A percentile compares a stretch with the other conserved stretches of the same genome.
phyloP scores from a whole-genome alignment of 2,888 invertebrate genomes.

The Lithodes maja region DNA sequence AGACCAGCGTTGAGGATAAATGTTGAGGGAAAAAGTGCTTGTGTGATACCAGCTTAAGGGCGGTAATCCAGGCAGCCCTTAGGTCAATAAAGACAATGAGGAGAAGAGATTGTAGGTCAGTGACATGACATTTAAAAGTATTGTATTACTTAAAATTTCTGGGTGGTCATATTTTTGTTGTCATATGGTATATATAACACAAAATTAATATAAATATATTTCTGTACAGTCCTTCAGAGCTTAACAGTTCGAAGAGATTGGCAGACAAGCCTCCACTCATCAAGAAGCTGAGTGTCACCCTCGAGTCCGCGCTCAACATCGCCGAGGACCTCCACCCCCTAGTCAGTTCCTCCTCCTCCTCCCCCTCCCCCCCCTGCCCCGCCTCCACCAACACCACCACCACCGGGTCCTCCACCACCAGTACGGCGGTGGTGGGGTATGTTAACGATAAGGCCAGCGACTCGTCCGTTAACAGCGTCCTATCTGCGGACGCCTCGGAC shows the following conservation, averaged over 20 bases:
- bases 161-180: neutral
- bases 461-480: slow-evolving; percentile 34
- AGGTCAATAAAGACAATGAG: neutral
- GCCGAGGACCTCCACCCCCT: slow-evolving; percentile 66
- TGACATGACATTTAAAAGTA: too few relatives aligned
- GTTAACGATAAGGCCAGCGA: slow-evolving; percentile 63
- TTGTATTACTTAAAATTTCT: too few relatives aligned
- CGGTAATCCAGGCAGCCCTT: too few relatives aligned
- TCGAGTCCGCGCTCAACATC: slow-evolving; percentile 54
- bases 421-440: slow-evolving; percentile 60
- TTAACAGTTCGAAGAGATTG: slow-evolving; percentile 67
- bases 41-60: too few relatives aligned
- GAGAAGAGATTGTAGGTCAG: too few relatives aligned
- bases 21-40: too few relatives aligned
- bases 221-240: slow-evolving; percentile 64
- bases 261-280: slow-evolving; percentile 69
- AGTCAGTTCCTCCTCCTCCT: slow-evolving; percentile 55
- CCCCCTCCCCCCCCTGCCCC: slow-evolving; percentile 34
- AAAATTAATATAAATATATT: neutral
- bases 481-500: slow-evolving; percentile 42
- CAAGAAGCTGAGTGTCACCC: slow-evolving; percentile 67
- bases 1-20: too few relatives aligned
- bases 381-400: slow-evolving; percentile 47
- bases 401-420: slow-evolving; percentile 54
- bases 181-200: neutral